Base-by-base conservation (phyloP, 2,888 invertebrate genomes). In the Pristionchus exspectatus region DNA sequence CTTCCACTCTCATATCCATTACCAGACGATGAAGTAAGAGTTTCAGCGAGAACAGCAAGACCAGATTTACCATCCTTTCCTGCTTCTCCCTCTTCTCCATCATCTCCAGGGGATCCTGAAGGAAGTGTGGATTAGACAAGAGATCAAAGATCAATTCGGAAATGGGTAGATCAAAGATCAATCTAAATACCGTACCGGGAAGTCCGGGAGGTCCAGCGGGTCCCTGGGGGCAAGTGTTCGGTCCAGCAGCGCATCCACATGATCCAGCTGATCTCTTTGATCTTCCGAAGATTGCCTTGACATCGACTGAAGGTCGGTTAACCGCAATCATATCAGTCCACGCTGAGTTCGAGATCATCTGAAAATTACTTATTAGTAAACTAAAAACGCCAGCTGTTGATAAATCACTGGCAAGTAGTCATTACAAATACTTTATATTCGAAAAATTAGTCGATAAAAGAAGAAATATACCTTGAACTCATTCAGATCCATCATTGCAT, bases 231-330 rank as follows among this genome's bases (percentile, higher is more conserved):
- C 87, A 88, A 33, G 50, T 88, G 72, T 88, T 72, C 5, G 87
- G 59, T n/a, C 74, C 87, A 21, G 87, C 72, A 21, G 87, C 87
- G n/a, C 87, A 88, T 59, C 74, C 87, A 12, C 87, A 88, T 24
- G 50, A 56, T 21, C 74, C 74, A 30, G 87, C 87, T 24, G 54
- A 38, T 74, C 87, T 72, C 87, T 88, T 88, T 50, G 10, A 16
- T 56, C 87, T 74, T 7, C 87, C 87, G 87, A 88, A 88, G 74
- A 88, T 33, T 5, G 87, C 66, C 87, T 88, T 54, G 33, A 88
- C 74, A 33, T 74, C 87, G 38, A 74, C 74, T 24, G 63, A 54
- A 3, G 72, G 74, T 30, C 87, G 50, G 21, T 74, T 72, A 24
- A 50, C 72, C 0, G 74, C 30, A 10, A 88, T 21, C 87, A 88